Evolutionary conservation across 2,888 invertebrate species (phyloP).

Genomic region (Germaria angustata): DNA sequence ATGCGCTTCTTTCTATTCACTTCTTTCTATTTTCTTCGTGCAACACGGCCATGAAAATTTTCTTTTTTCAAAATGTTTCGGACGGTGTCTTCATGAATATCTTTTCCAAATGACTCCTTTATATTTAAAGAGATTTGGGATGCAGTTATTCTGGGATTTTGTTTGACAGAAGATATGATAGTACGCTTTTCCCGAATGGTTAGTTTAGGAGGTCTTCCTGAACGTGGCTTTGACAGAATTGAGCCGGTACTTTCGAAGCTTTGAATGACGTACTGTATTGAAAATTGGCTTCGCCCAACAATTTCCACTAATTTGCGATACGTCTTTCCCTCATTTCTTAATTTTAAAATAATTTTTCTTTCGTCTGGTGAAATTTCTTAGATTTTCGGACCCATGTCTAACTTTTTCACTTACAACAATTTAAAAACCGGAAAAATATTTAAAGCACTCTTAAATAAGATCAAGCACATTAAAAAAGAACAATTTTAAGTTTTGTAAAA

Average conservation of each 20-base stretch:
- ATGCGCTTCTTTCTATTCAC: conserved; percentile 8
- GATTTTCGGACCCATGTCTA: background rate
- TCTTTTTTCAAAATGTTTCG: background rate
- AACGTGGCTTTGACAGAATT: background rate
- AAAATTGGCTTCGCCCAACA: background rate
- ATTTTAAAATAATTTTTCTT: background rate
- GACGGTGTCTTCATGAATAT: background rate
- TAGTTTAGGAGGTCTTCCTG: background rate
- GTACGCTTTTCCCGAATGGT: background rate
- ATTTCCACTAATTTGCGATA: background rate
- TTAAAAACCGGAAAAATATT: background rate
- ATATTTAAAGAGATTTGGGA: background rate
- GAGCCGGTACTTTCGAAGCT: background rate
- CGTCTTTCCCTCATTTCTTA: too few relatives aligned
- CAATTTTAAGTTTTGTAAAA: background rate
- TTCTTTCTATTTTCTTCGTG: background rate
- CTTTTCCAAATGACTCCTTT: background rate
- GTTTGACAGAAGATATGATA: background rate
- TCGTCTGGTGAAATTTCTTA: background rate
- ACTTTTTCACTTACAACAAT: background rate
- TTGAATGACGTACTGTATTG: too few relatives aligned
- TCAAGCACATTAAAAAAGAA: background rate
- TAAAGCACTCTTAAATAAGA: background rate
- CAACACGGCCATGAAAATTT: background rate
- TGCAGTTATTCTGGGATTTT: conserved; percentile 8